Conservation (phyloP, 2,888 invertebrate species). For the Cataglyphis cursor region DNA sequence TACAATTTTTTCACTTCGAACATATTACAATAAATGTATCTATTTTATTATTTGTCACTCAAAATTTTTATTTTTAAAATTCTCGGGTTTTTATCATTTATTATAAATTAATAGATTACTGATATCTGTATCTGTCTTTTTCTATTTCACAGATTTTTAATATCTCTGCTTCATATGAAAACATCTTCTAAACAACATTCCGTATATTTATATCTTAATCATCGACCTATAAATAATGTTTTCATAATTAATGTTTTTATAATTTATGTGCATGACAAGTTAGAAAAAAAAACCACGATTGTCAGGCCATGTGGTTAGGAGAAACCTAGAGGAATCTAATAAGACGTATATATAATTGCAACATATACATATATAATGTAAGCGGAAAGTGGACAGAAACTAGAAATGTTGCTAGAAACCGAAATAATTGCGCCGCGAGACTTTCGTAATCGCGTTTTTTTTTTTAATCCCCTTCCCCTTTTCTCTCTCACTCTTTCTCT, state of each 20-base stretch:
- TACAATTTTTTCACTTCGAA: background rate
- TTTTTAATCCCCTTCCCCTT: no score
- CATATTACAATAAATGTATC: background rate
- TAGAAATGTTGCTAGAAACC: background rate
- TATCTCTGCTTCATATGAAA: background rate
- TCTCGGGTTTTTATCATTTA: background rate
- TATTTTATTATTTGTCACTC: background rate
- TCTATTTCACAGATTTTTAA: background rate
- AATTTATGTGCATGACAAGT: constrained; percentile 13
- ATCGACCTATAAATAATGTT: background rate
- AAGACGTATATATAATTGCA: background rate
- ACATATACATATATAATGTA: constrained; percentile 1
- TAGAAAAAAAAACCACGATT: constrained; percentile 1
- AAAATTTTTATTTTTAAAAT: background rate
- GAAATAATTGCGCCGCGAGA: constrained; percentile 3
- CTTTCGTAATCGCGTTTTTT: constrained; percentile 6
- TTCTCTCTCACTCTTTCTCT: no score
- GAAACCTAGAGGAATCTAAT: constrained; percentile 29
- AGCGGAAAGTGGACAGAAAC: constrained; percentile 16
- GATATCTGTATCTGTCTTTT: background rate
- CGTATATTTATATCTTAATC: constrained; percentile 1
- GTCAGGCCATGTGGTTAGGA: constrained; percentile 2
- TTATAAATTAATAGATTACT: background rate
- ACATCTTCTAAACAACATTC: background rate
- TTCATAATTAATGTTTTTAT: background rate